Evolutionary conservation across 2,888 invertebrate genomes (phyloP).

Genomic region (Apeira syringaria): DNA sequence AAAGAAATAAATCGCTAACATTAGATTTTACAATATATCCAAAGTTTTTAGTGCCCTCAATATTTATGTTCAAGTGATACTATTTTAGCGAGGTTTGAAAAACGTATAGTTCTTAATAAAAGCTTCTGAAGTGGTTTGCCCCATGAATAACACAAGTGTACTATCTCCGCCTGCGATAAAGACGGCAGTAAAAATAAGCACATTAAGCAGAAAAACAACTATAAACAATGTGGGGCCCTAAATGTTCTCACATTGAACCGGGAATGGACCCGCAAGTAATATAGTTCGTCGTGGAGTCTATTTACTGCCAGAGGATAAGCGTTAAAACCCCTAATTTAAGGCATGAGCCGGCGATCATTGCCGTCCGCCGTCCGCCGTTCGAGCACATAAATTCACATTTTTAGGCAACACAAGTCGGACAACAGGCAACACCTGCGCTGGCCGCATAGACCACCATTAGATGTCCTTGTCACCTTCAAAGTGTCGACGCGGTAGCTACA

Average conservation of each 20-base stretch:
- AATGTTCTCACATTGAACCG: constrained; percentile 43
- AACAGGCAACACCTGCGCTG: constrained; percentile 60
- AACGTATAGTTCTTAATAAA: constrained; percentile 22
- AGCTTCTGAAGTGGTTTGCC: constrained; percentile 14
- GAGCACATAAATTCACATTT: constrained; percentile 78
- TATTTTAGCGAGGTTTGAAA: too few species aligned
- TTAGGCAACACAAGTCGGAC: constrained; percentile 63
- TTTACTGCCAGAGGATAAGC: constrained; percentile 75
- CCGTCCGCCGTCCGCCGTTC: constrained; percentile 69
- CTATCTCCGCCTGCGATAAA: constrained; percentile 26
- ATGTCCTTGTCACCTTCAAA: constrained; percentile 49
- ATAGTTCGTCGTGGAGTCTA: constrained; percentile 67
- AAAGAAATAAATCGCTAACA: too few species aligned
- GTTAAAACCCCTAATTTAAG: constrained; percentile 80
- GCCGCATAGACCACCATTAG: constrained; percentile 65
- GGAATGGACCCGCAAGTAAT: constrained; percentile 58
- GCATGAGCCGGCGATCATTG: constrained; percentile 77
- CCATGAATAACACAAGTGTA: constrained; percentile 34
- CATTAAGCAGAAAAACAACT: constrained; percentile 52
- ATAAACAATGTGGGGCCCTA: constrained; percentile 56
- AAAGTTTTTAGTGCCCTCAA: too few species aligned
- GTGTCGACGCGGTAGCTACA: constrained; percentile 39
- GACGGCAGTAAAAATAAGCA: constrained; percentile 36
- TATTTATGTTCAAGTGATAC: too few species aligned
- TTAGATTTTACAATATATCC: too few species aligned